Evolutionary conservation across 2,797 vertebrate genomes (phyloP).

Genomic region (Streptopelia turtur): DNA sequence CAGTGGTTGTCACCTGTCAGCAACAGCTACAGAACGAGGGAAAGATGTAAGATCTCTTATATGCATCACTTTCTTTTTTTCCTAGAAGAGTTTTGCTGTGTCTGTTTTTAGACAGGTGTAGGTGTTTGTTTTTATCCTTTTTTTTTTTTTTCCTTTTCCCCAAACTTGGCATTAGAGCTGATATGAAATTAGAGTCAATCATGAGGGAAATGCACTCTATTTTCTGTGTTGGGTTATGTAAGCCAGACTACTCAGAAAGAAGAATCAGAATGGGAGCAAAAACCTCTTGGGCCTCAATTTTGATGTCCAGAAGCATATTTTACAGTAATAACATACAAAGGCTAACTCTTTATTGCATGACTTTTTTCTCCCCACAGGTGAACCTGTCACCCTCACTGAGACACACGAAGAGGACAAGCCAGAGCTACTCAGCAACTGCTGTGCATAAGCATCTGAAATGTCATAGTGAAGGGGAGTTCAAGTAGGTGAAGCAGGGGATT

Average conservation of each 20-base stretch:
- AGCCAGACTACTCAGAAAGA: neutral
- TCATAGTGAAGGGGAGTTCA: neutral
- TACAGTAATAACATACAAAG: neutral
- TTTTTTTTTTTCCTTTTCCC: neutral
- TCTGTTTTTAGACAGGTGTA: too few species aligned
- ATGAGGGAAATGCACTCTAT: neutral
- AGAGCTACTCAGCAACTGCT: neutral
- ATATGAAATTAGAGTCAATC: neutral
- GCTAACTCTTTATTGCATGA: neutral
- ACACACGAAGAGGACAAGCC: neutral
- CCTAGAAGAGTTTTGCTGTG: neutral
- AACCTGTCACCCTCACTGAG: neutral
- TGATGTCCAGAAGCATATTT: neutral
- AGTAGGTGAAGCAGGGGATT: neutral
- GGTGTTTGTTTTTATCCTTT: neutral
- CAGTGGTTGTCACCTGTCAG: neutral
- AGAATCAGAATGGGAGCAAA: neutral
- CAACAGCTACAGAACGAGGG: neutral
- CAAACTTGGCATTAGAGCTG: neutral
- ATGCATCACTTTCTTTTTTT: neutral
- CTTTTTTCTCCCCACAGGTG: neutral
- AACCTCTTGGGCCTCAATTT: neutral
- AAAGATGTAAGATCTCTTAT: neutral
- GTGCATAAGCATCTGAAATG: neutral
- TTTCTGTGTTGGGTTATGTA: neutral